Evolutionary conservation across 2,888 invertebrate genomes (phyloP).

Genomic region (Teleogryllus oceanicus): DNA sequence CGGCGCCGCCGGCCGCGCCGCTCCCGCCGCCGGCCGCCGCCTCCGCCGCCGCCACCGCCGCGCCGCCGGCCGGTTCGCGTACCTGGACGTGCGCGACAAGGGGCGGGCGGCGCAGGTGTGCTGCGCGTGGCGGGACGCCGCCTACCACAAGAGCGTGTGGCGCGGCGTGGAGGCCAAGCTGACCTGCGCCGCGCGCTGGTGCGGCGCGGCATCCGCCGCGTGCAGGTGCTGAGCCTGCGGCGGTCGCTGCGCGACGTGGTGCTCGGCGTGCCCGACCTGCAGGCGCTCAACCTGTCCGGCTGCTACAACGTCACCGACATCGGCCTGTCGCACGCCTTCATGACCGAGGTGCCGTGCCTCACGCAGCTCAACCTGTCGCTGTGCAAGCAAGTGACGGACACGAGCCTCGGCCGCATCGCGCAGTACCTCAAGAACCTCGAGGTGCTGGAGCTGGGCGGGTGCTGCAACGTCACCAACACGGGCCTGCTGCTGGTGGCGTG

Average conservation of each 20-base stretch:
- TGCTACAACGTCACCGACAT: slow-evolving; percentile 90
- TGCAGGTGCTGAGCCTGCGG: slow-evolving; percentile 83
- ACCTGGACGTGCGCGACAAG: slow-evolving; percentile 82
- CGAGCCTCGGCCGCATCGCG: slow-evolving; percentile 78
- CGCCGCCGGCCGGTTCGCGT: slow-evolving; percentile 61
- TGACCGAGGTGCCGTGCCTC: slow-evolving; percentile 69
- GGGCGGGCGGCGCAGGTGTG: slow-evolving; percentile 89
- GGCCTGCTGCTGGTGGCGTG: slow-evolving; percentile 82
- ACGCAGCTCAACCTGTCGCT: slow-evolving; percentile 81
- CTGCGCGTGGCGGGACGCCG: slow-evolving; percentile 85
- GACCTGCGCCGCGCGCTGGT: slow-evolving; percentile 77
- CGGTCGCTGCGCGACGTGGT: slow-evolving; percentile 81
- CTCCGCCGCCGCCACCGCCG: slow-evolving; percentile 46
- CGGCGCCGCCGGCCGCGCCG: slow-evolving; percentile 62
- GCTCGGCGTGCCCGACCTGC: slow-evolving; percentile 77
- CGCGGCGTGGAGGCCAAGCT: slow-evolving; percentile 87
- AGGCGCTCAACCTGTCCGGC: slow-evolving; percentile 84
- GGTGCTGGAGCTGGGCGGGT: slow-evolving; percentile 85
- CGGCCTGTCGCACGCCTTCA: slow-evolving; percentile 78
- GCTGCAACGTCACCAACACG: slow-evolving; percentile 85
- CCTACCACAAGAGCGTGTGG: slow-evolving; percentile 91
- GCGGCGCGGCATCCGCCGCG: slow-evolving; percentile 78
- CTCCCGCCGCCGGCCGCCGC: slow-evolving; percentile 40
- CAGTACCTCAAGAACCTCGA: slow-evolving; percentile 81
- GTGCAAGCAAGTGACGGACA: slow-evolving; percentile 94